Evolutionary conservation across 2,888 invertebrate genomes (phyloP), one percentile per base, ranked within the genome.

Genomic region (Lydus trimaculatus): DNA sequence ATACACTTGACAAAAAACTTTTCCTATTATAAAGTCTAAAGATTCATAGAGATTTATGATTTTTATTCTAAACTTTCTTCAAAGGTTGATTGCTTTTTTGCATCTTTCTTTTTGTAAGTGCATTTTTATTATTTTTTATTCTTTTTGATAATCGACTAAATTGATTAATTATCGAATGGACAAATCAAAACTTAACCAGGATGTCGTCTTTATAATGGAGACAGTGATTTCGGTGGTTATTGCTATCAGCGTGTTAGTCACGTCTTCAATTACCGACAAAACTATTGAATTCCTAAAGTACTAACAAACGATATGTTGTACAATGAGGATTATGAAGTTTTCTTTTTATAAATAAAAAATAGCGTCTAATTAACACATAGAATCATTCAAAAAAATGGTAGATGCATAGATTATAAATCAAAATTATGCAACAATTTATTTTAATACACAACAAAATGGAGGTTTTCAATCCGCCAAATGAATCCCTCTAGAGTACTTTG

Each of bases 181-280:
- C 74, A 73, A 74, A 74, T 72, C 76, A 74, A 74, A 73, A 74
- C 75, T 76, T 28, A 63, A 59, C 43, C 60, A 52, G 61, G 64
- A 61, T 68, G 64, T 28, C 62, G 70, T 66, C 61, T 66, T 61
- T 61, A 63, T 65, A 63, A 69, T 60, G 56, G 66, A 63, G 52
- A 60, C 8, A 60, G 7, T 43, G n/a, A 33, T 63, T 69, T 69
- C 66, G 66, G 71, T 66, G 69, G 72, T 70, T 71, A 71, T 61
- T 58, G 66, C 62, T 67, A 74, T 74, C 72, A 71, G 66, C 63
- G 70, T 74, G 71, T 70, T 71, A 71, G 74, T 74, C 74, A 74
- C 74, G 74, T 74, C 72, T 73, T 70, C 72, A 73, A 73, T 74
- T 74, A 74, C 72, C 66, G 72, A 70, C 74, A 69, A n/a, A 70